Evolutionary conservation across 2,113 vertebrate species (phyloP), one percentile per base, ranked within the genome.

Genomic region (Channa maculata): DNA sequence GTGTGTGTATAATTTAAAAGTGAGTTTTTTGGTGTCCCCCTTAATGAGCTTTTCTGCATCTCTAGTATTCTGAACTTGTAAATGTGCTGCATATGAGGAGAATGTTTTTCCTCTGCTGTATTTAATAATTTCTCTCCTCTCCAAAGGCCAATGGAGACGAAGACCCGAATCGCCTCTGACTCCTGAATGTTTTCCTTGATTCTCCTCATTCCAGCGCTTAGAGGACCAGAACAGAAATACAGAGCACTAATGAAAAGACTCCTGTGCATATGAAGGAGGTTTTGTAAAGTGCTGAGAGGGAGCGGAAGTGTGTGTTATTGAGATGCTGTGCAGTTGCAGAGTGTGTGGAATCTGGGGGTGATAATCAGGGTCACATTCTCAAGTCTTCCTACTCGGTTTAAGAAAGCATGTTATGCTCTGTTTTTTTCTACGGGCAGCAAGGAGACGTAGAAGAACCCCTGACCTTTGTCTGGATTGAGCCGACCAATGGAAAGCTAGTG

Each of bases 201-300:
- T 70, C 41, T 69, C 4, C 2, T 48, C 75, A 7, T 50, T 71
- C 75, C 38, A 44, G 41, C 53, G 68, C 45, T 62, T 9, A 82
- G 57, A 72, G 61, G 55, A 9, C 44, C 38, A n/a, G 6, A 71
- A 49, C 66, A 86, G 54, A 72, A 73, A 48, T 12, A 39, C 34
- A 65, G 55, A 44, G 13, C 67, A 24, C 38, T 54, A 46, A 80
- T 85, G 79, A 82, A 82, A 70, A 75, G 72, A 2, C 54, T 69
- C 12, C 52, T 14, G 48, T 70, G 61, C 55, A 73, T 74, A 60
- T 45, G 51, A 55, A 64, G 38, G 41, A 15, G 62, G 52, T 36
- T 15, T 75, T 54, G 68, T 10, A 64, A 36, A 77, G 65, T 9
- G 14, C 41, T 39, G 65, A 73, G 46, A 78, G 53, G 36, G 34